phyloP scores from a whole-genome alignment of 2,113 vertebrate species.

The Peromyscus polionotus region DNA sequence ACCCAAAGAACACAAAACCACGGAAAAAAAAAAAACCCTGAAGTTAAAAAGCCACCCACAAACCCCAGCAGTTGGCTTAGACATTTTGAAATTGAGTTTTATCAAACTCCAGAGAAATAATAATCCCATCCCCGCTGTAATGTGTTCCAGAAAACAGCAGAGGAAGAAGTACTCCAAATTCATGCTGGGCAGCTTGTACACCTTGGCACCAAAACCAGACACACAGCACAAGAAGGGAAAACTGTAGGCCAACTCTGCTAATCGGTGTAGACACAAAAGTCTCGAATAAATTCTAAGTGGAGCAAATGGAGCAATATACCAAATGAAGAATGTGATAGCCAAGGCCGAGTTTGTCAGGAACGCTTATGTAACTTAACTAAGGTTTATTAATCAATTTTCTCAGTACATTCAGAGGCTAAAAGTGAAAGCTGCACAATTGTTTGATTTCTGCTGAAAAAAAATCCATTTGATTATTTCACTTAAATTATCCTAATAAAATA shows the following conservation, averaged over 20 bases:
- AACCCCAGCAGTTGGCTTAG: neutral
- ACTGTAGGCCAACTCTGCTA: neutral
- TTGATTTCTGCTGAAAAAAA: slow-evolving; percentile 32
- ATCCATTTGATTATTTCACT: neutral
- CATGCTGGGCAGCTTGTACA: neutral
- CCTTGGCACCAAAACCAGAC: slow-evolving; percentile 48
- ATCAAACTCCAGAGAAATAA: slow-evolving; percentile 57
- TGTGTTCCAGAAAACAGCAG: slow-evolving; percentile 8
- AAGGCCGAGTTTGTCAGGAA: neutral
- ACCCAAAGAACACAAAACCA: neutral
- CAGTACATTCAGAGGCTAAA: neutral
- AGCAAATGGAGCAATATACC: neutral
- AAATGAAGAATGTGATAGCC: neutral
- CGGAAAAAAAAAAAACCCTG: neutral
- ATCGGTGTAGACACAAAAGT: slow-evolving; percentile 48
- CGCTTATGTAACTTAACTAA: neutral
- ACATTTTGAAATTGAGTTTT: slow-evolving; percentile 51
- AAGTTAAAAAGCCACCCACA: slow-evolving; percentile 64
- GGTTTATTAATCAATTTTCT: neutral
- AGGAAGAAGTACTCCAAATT: neutral
- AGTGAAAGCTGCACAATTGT: neutral
- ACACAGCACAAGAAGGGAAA: slow-evolving; percentile 31
- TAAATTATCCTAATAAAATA: slow-evolving; percentile 23
- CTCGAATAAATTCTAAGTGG: slow-evolving; percentile 6
- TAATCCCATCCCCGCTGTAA: neutral